A percentile compares a stretch with the other conserved stretches of the same genome.
phyloP scores from a whole-genome alignment of 1,140 invertebrate species.

The Lanistes nyassanus region DNA sequence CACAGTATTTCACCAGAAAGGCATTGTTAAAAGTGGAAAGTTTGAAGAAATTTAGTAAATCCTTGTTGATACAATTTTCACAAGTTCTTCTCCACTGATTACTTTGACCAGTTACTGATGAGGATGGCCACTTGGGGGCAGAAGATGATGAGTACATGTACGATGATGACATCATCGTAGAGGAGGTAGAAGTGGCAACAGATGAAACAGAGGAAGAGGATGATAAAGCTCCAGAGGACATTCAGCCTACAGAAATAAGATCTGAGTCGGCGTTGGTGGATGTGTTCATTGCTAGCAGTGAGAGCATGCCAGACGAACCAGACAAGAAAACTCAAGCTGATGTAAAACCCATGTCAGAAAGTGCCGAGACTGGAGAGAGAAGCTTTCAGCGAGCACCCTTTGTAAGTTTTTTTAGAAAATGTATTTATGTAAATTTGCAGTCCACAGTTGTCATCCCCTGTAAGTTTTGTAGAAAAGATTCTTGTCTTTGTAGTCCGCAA shows the following conservation, averaged over 20 bases:
- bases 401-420: background rate
- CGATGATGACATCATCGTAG: slow-evolving; percentile 14
- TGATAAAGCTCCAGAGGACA: slow-evolving; percentile 23
- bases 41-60: too few relatives aligned
- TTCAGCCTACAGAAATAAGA: slow-evolving; percentile 3
- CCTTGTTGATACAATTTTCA: background rate
- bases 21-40: too few relatives aligned
- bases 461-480: too few relatives aligned
- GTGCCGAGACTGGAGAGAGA: background rate
- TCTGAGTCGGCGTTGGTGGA: background rate
- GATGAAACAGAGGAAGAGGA: slow-evolving; percentile 24
- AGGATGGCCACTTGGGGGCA: background rate
- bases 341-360: too few relatives aligned
- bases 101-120: background rate
- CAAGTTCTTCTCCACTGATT: background rate
- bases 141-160: slow-evolving; percentile 16
- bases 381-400: background rate
- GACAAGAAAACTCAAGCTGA: too few relatives aligned
- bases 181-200: slow-evolving; percentile 8
- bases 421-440: too few relatives aligned
- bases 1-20: too few relatives aligned
- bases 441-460: too few relatives aligned
- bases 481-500: too few relatives aligned
- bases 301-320: background rate
- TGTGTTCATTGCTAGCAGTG: background rate